Evolutionary conservation across 2,888 invertebrate species (phyloP).

Genomic region (Eristalinus sepulchralis): DNA sequence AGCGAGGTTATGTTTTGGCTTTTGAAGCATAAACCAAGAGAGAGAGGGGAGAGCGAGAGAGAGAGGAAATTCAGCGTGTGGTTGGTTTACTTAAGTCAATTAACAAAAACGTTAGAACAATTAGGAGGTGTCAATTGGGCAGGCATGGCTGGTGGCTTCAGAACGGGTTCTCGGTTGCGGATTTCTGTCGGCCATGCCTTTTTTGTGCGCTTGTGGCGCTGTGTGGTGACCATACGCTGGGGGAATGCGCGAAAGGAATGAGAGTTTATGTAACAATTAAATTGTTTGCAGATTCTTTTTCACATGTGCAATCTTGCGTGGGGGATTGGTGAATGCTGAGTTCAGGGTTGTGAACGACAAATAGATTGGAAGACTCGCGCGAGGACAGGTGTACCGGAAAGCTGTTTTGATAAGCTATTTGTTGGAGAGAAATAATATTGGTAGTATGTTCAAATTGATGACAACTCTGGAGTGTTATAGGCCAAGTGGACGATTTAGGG

Average conservation of each 20-base stretch:
- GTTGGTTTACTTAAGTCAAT: conserved; percentile 39
- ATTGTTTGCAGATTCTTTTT: background rate
- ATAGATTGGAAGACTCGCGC: no score
- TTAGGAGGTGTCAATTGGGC: conserved; percentile 39
- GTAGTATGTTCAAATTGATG: no score
- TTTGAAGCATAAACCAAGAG: background rate
- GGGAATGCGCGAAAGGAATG: background rate
- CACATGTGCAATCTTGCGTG: background rate
- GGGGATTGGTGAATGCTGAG: background rate
- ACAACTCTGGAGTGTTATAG: no score
- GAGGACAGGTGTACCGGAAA: no score
- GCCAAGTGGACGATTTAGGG: no score
- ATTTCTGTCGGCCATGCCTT: background rate
- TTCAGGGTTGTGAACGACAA: no score
- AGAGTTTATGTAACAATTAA: background rate
- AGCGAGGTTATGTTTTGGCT: background rate
- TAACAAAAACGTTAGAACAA: conserved; percentile 34
- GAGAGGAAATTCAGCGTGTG: background rate
- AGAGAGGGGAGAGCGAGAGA: background rate
- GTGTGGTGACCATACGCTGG: background rate
- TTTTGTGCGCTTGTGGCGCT: background rate
- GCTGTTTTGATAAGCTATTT: no score
- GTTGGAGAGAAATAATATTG: no score
- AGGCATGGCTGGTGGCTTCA: background rate
- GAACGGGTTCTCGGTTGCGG: conserved; percentile 28